These are phyloP conservation scores for Rattus rattus DNA, from an alignment of 2,113 vertebrate genomes.

Conservation along the genomic window DNA sequence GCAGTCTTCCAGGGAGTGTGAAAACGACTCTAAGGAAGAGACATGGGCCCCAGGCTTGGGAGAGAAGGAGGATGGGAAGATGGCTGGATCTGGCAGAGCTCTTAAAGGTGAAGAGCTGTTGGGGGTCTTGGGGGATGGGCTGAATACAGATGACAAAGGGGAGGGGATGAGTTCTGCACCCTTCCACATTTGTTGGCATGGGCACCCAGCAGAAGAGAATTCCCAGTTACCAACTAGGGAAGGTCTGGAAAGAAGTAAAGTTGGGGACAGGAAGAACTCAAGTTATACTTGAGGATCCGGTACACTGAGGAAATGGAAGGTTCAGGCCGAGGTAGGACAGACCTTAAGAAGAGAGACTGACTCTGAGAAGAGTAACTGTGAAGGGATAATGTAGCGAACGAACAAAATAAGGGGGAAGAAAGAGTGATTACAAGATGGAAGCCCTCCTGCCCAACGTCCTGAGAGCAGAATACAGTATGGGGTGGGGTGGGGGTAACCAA, in stretches of 20 bases:
- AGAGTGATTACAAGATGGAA: not conserved
- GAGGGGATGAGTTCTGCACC: too few species aligned
- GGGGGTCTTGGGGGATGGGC: not conserved
- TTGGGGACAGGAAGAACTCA: not conserved
- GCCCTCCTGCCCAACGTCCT: not conserved
- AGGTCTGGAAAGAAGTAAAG: not conserved
- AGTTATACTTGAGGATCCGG: not conserved
- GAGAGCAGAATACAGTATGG: not conserved
- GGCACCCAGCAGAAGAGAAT: not conserved
- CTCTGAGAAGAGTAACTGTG: not conserved
- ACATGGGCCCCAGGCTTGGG: not conserved
- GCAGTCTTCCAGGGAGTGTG: not conserved
- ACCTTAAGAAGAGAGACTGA: not conserved
- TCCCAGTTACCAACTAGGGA: not conserved
- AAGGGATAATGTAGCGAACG: not conserved
- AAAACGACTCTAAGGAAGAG: too few species aligned
- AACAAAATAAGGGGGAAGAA: rapidly evolving
- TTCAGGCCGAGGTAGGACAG: not conserved
- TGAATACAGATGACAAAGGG: not conserved
- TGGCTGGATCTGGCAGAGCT: not conserved
- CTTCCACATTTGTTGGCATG: not conserved
- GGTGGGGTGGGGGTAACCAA: not conserved
- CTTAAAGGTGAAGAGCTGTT: not conserved
- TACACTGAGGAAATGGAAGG: rapidly evolving
- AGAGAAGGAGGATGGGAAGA: not conserved